Evolutionary conservation across 2,797 vertebrate species (phyloP), one percentile per base, ranked within the genome.

Genomic region (Todus mexicanus): DNA sequence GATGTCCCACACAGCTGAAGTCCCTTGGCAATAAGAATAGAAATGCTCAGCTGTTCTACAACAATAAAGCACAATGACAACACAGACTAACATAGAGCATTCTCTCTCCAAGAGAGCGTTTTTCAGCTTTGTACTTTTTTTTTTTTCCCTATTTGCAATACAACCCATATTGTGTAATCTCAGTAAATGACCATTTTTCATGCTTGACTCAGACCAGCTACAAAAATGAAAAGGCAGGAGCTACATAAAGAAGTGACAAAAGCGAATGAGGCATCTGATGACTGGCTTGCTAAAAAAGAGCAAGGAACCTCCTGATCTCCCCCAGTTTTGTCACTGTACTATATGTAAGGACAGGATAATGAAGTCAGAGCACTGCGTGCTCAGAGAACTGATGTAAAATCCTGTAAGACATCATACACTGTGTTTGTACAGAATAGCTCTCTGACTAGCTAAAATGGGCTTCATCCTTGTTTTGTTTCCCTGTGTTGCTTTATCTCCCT

Each of bases 401-500:
- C n/a, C 84, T 87, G 72, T 45, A 91, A 68, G 75, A 69, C 79
- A 51, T 90, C 84, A 85, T 54, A 42, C 8, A 35, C 59, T 53
- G 38, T 74, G 43, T 78, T 84, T 53, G 68, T 20, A 64, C 23
- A 76, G 84, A 48, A 80, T 22, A 92, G 59, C 47, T 72, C 72
- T 80, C 65, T 29, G 77, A 84, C 54, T 63, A 72, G 50, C 48
- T 77, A 51, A 91, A 91, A 87, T 26, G 59, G 66, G 11, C 42
- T 92, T 94, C 89, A 83, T 69, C 84, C 79, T 89, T 94, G n/a
- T 89, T 94, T 92, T 89, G 57, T 50, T 89, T 85, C 72, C 47
- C 59, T 77, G 0, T 48, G 87, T 90, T 91, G 79, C 66, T 76
- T 96, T 70, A 91, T 85, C 79, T 92, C 75, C 87, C 89, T 54